A percentile compares a stretch with the other conserved stretches of the same genome.
Evolutionary conservation across 1,140 invertebrate species (phyloP).

Genomic region (Hydropsyche tenuis): DNA sequence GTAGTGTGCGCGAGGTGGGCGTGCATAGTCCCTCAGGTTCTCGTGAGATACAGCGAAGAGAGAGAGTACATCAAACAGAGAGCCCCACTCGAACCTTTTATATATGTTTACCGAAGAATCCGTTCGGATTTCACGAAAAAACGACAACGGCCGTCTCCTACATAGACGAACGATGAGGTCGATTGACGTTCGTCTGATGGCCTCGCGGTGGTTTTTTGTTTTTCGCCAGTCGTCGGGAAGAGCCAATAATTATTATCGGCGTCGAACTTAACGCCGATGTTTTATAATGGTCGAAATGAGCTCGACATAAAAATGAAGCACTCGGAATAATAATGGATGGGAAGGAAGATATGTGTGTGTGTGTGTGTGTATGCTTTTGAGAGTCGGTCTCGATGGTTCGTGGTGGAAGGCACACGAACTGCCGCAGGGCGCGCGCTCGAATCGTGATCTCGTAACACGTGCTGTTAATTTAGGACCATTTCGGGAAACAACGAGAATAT

Average conservation of each 20-base stretch:
- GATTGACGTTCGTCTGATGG: background rate
- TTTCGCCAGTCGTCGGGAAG: too few relatives aligned
- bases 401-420: constrained; percentile 20
- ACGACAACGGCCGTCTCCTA: too few relatives aligned
- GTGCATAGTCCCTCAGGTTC: background rate
- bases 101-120: too few relatives aligned
- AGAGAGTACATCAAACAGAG: background rate
- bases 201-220: too few relatives aligned
- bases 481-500: constrained; percentile 19
- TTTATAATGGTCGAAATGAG: too few relatives aligned
- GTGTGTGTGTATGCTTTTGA: too few relatives aligned
- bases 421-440: constrained; percentile 31
- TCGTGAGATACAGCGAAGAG: background rate
- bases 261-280: too few relatives aligned
- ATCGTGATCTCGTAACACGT: constrained; percentile 30
- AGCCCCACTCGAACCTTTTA: too few relatives aligned
- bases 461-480: constrained; percentile 27
- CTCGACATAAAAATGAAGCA: constrained; percentile 8
- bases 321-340: constrained; percentile 21
- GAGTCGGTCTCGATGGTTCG: background rate
- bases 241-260: too few relatives aligned
- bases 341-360: background rate
- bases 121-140: too few relatives aligned
- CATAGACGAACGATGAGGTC: too few relatives aligned
- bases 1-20: constrained; percentile 14